Evolutionary conservation across 2,113 vertebrate genomes (phyloP).

Genomic region (Tylochromis polylepis): DNA sequence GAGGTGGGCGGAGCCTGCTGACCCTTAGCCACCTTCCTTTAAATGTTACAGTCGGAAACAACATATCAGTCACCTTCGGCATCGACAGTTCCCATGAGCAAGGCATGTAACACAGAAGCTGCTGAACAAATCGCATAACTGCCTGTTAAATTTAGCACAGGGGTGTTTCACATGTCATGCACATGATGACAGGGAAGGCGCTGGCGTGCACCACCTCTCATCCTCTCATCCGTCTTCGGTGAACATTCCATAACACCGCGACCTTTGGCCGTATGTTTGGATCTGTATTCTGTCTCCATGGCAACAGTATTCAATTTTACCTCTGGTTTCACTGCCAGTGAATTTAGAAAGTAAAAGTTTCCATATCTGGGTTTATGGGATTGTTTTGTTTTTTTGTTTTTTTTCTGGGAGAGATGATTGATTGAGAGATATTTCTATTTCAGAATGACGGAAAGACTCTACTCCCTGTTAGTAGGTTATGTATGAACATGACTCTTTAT

Average conservation of each 20-base stretch:
- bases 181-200: conserved; percentile 15
- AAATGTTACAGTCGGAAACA: conserved; percentile 65
- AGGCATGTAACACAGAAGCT: background rate
- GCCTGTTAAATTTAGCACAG: conserved; percentile 39
- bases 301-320: background rate
- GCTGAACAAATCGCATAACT: background rate
- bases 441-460: background rate
- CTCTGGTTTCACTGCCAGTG: background rate
- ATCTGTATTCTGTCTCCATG: conserved; percentile 38
- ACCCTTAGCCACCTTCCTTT: conserved; percentile 62
- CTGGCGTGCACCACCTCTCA: background rate
- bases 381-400: background rate
- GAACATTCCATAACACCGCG: conserved; percentile 27
- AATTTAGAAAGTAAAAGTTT: background rate
- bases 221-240: conserved; percentile 2
- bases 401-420: background rate
- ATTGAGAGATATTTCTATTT: conserved; percentile 40
- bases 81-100: conserved; percentile 25
- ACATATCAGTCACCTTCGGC: conserved; percentile 62
- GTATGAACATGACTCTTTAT: conserved; percentile 47
- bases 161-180: conserved; percentile 28
- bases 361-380: background rate
- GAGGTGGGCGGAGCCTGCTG: conserved; percentile 41
- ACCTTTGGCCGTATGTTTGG: conserved; percentile 47
- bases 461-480: conserved; percentile 32